These are phyloP conservation scores for Drosophila meridionalis DNA, from an alignment of 2,888 invertebrate species.

Conservation along the genomic window DNA sequence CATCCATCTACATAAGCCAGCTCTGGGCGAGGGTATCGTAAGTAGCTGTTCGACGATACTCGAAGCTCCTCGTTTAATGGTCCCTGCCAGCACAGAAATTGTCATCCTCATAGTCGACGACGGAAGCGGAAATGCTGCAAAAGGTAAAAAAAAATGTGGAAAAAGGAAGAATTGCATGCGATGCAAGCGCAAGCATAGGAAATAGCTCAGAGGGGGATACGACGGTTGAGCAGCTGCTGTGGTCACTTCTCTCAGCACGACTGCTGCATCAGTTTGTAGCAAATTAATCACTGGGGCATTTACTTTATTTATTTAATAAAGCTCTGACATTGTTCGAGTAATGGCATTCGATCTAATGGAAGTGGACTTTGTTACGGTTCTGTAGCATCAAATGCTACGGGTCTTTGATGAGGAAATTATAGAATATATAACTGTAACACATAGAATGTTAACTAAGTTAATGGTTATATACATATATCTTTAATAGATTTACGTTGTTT, in stretches of 20 bases:
- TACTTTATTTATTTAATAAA: constrained; percentile 58
- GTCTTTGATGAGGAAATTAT: neutral
- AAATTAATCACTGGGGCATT: constrained; percentile 66
- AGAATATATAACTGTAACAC: neutral
- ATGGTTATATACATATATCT: neutral
- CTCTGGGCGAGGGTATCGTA: constrained; percentile 43
- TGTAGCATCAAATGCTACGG: constrained; percentile 2
- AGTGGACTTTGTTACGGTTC: constrained; percentile 2
- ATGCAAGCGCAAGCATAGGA: constrained; percentile 13
- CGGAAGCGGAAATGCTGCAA: constrained; percentile 56
- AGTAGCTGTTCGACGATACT: constrained; percentile 53
- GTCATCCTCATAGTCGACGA: constrained; percentile 23
- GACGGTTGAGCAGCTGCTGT: constrained; percentile 14
- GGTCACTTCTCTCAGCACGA: constrained; percentile 37
- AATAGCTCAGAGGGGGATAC: neutral
- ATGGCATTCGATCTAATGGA: constrained; percentile 31
- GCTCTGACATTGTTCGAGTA: constrained; percentile 29
- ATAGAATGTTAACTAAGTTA: neutral
- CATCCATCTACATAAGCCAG: constrained; percentile 59
- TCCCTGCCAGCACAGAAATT: constrained; percentile 35
- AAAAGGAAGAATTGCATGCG: constrained; percentile 41
- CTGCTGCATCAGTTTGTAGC: constrained; percentile 35
- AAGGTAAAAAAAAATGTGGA: neutral
- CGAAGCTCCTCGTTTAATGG: constrained; percentile 48
- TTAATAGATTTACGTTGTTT: neutral